Conservation (phyloP, 2,113 vertebrate species). For the Eulemur rufifrons region DNA sequence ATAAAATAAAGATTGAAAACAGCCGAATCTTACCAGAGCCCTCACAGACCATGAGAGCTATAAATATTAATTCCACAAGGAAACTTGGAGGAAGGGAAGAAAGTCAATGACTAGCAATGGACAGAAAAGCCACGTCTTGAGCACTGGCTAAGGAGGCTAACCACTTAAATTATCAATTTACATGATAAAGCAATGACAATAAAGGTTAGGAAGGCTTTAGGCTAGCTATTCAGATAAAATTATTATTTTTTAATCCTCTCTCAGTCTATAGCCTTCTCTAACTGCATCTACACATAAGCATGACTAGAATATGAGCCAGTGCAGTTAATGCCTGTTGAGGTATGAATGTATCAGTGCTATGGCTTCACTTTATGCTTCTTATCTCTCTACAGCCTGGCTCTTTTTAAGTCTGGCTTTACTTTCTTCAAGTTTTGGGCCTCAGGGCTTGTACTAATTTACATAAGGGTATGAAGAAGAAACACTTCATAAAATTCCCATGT, state of each 20-base stretch:
- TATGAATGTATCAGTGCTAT: neutral
- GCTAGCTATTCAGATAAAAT: neutral
- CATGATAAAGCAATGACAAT: neutral
- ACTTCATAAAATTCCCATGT: constrained; percentile 48
- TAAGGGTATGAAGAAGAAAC: neutral
- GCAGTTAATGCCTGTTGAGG: neutral
- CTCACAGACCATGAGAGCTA: neutral
- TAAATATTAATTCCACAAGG: constrained; percentile 47
- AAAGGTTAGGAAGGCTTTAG: neutral
- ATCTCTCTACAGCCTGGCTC: neutral
- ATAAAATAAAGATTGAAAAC: constrained; percentile 47
- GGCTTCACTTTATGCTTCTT: neutral
- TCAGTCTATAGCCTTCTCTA: neutral
- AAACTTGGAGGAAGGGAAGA: neutral
- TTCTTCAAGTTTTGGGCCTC: neutral
- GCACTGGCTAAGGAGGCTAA: neutral
- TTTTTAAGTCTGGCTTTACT: neutral
- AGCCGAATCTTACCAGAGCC: neutral
- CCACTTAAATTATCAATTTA: constrained; percentile 14
- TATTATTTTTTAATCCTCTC: neutral
- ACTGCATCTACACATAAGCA: neutral
- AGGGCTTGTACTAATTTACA: constrained; percentile 12
- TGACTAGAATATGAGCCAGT: neutral
- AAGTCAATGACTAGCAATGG: neutral
- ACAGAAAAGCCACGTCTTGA: neutral